phyloP scores from a whole-genome alignment of 2,888 invertebrate genomes.

The Caradrina kadenii region DNA sequence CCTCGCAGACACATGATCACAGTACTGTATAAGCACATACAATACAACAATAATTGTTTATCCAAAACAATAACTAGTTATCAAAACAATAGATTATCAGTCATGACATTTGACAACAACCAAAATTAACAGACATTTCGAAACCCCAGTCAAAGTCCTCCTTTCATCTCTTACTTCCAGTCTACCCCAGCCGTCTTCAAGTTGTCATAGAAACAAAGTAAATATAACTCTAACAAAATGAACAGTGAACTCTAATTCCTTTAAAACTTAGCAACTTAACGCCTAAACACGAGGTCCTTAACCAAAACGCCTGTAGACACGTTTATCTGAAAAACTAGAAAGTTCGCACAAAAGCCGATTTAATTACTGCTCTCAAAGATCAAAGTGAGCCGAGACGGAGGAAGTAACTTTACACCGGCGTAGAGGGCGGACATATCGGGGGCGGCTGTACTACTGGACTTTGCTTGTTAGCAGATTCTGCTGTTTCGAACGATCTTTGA shows the following conservation, averaged over 20 bases:
- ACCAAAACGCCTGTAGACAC: slow-evolving; percentile 51
- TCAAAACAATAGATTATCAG: too few relatives aligned
- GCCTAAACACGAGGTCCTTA: slow-evolving; percentile 42
- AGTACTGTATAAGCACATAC: too few relatives aligned
- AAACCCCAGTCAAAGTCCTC: neutral
- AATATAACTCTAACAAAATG: slow-evolving; percentile 22
- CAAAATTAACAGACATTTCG: neutral
- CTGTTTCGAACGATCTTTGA: slow-evolving; percentile 6
- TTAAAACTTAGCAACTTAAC: slow-evolving; percentile 25
- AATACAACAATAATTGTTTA: too few relatives aligned
- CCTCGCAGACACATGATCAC: too few relatives aligned
- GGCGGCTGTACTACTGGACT: slow-evolving; percentile 53
- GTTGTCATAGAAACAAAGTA: slow-evolving; percentile 15
- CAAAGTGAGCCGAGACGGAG: slow-evolving; percentile 68
- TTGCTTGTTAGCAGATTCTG: slow-evolving; percentile 39
- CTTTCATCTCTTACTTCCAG: neutral
- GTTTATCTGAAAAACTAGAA: slow-evolving; percentile 65
- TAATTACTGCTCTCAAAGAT: slow-evolving; percentile 76
- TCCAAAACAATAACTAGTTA: too few relatives aligned
- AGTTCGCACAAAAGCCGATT: slow-evolving; percentile 72
- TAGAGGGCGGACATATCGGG: slow-evolving; percentile 64
- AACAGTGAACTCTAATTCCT: slow-evolving; percentile 15
- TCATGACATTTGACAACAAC: neutral
- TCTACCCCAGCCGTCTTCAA: too few relatives aligned
- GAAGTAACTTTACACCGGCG: slow-evolving; percentile 72